Percentiles rank a stretch among this genome's conserved stretches.
phyloP scores from a whole-genome alignment of 2,797 vertebrate species.

The Scomberomorus guttatus region DNA sequence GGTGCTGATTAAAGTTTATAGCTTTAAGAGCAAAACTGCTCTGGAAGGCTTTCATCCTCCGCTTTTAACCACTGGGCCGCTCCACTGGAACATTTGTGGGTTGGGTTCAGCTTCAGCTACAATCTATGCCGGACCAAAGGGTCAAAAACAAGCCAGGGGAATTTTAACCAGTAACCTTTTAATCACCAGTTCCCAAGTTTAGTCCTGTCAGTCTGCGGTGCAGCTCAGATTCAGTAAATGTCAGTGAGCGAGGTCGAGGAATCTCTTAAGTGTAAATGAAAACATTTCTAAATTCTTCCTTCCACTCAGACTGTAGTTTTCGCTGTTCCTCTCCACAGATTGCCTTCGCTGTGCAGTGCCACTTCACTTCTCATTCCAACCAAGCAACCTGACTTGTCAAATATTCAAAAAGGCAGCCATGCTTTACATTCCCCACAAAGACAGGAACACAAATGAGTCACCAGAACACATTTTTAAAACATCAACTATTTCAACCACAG shows the following conservation, averaged over 20 bases:
- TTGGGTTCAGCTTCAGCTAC: conserved; percentile 14
- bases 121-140: background rate
- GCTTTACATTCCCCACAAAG: conserved; percentile 1
- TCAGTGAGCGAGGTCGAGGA: conserved; percentile 1
- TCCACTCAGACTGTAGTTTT: background rate
- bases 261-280: conserved; percentile 17
- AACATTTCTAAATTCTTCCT: conserved; percentile 4
- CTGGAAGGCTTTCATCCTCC: conserved; percentile 26
- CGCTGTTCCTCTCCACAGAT: background rate
- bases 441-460: background rate
- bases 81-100: conserved; percentile 5
- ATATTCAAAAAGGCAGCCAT: conserved; percentile 10
- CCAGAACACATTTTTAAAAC: background rate
- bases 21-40: conserved; percentile 2
- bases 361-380: conserved; percentile 9
- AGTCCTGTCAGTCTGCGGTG: background rate
- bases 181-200: conserved; percentile 1
- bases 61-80: conserved; percentile 1
- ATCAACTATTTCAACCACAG: background rate
- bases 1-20: conserved; percentile 2
- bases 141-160: conserved; percentile 18
- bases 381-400: background rate
- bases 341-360: background rate
- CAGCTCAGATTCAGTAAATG: conserved; percentile 16
- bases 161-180: conserved; percentile 6